phyloP scores from a whole-genome alignment of 2,113 vertebrate genomes.

The Dicrurus megarhynchus region DNA sequence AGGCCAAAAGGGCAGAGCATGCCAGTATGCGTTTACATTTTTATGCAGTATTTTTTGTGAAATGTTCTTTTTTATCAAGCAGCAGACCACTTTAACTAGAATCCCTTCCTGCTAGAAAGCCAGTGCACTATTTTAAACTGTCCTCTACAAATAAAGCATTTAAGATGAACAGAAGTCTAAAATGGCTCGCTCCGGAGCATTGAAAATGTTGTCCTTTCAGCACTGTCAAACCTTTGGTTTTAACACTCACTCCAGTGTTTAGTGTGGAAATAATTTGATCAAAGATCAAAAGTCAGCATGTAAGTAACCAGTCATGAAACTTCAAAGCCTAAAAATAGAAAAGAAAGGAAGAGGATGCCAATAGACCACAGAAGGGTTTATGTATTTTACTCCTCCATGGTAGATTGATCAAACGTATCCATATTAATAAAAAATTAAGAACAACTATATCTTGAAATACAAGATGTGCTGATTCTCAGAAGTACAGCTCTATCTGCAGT shows the following conservation, averaged over 20 bases:
- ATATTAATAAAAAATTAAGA: background rate
- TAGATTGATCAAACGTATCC: background rate
- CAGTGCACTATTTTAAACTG: background rate
- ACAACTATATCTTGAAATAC: background rate
- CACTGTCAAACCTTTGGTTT: background rate
- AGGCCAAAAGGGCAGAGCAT: background rate
- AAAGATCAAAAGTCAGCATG: background rate
- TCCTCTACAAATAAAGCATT: background rate
- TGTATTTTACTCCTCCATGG: background rate
- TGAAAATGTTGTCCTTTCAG: background rate
- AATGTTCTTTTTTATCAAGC: background rate
- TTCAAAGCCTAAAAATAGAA: constrained; percentile 43
- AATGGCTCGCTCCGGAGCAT: background rate
- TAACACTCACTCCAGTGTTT: background rate
- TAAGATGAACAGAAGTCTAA: background rate
- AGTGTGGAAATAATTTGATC: constrained; percentile 33
- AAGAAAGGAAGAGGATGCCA: constrained; percentile 46
- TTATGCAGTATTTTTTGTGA: background rate
- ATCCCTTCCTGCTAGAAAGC: background rate
- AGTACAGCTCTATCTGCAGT: background rate
- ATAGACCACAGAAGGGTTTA: background rate
- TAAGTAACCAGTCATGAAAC: constrained; percentile 12
- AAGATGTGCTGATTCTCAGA: background rate
- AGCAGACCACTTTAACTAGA: background rate
- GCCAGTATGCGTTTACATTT: background rate